Evolutionary conservation across 2,113 vertebrate species (phyloP).

Genomic region (Gambusia holbrooki): DNA sequence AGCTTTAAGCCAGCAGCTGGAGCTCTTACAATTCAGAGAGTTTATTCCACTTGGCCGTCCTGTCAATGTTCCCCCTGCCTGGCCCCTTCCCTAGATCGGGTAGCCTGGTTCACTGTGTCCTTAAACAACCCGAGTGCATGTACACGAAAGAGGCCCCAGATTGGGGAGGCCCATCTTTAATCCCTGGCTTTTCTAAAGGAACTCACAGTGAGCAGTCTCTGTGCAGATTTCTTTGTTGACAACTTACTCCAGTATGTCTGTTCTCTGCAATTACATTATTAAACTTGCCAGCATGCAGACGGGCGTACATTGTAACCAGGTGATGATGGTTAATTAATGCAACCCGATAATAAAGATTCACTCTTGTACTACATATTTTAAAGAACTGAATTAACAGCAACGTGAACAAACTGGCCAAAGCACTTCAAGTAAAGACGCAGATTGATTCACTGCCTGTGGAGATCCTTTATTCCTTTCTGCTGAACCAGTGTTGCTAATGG

Average conservation of each 20-base stretch:
- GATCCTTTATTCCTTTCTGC: not conserved
- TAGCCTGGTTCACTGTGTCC: constrained; percentile 84
- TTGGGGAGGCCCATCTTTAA: constrained; percentile 76
- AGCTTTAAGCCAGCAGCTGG: constrained; percentile 58
- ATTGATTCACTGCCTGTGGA: not conserved
- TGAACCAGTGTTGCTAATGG: not conserved
- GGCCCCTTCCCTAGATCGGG: constrained; percentile 79
- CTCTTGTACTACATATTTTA: not conserved
- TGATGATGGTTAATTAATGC: not conserved
- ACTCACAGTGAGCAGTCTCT: constrained; percentile 53
- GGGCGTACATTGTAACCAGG: not conserved
- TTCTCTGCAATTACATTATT: not conserved
- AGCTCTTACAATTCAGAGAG: constrained; percentile 71
- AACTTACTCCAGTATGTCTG: constrained; percentile 9
- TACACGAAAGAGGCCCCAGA: constrained; percentile 82
- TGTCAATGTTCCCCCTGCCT: constrained; percentile 73
- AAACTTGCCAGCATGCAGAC: not conserved
- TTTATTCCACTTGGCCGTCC: constrained; percentile 75
- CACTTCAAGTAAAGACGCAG: not conserved
- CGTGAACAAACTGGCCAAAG: not conserved
- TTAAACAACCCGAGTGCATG: constrained; percentile 81
- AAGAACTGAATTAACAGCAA: not conserved
- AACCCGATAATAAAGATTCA: not conserved
- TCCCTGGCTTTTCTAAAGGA: constrained; percentile 56
- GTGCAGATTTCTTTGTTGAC: constrained; percentile 26